Evolutionary conservation across 1,140 invertebrate species (phyloP).

Genomic region (Drosophila hydei): DNA sequence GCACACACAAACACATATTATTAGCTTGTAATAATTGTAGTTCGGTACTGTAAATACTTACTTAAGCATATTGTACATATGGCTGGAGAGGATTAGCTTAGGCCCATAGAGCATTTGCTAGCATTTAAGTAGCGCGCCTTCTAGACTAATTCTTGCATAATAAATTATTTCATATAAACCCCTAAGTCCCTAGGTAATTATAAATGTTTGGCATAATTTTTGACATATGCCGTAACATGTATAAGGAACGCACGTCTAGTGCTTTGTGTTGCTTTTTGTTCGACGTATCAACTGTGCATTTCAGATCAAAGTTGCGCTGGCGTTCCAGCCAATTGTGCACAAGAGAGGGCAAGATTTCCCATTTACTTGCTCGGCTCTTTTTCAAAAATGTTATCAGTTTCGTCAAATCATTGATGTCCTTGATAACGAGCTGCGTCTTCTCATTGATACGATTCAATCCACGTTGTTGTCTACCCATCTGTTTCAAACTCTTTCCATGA

Average conservation of each 20-base stretch:
- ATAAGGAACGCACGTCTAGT: constrained; percentile 19
- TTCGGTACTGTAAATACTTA: constrained; percentile 59
- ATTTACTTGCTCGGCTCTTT: background rate
- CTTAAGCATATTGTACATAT: constrained; percentile 36
- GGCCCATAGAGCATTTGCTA: constrained; percentile 56
- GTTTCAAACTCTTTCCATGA: background rate
- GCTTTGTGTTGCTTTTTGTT: background rate
- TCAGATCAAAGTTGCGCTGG: background rate
- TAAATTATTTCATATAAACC: constrained; percentile 67
- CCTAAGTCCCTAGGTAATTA: constrained; percentile 13
- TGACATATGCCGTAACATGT: constrained; percentile 33
- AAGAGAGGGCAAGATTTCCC: constrained; percentile 19
- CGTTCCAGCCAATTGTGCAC: constrained; percentile 5
- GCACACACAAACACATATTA: constrained; percentile 35
- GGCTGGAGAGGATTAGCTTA: constrained; percentile 53
- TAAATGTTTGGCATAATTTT: constrained; percentile 34
- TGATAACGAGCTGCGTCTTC: constrained; percentile 21
- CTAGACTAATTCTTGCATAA: constrained; percentile 76
- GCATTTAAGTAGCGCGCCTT: constrained; percentile 56
- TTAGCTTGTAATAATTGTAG: constrained; percentile 23
- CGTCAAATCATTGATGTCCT: constrained; percentile 37
- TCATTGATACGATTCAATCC: constrained; percentile 16
- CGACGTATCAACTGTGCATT: constrained; percentile 27
- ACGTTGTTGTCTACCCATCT: constrained; percentile 9
- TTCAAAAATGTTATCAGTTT: constrained; percentile 17